Percentiles rank a stretch among this genome's conserved stretches.
These are phyloP conservation scores for Delphinapterus leucas DNA, from an alignment of 2,113 vertebrate genomes.

Conservation along the genomic window DNA sequence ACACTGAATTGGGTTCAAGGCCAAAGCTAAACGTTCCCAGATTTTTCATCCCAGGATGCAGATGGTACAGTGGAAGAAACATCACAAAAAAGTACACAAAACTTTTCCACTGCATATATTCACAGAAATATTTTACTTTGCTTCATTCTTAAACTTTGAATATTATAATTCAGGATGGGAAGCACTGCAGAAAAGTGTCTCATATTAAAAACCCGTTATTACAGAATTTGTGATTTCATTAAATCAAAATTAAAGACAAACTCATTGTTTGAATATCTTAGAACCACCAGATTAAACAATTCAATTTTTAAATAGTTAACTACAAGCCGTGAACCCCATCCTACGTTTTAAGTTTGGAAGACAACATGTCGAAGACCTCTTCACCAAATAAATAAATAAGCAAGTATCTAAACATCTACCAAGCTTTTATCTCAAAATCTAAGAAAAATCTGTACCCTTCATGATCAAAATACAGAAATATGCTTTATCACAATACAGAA, in stretches of 20 bases:
- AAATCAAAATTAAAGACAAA: conserved; percentile 51
- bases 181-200: conserved; percentile 27
- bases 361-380: neutral
- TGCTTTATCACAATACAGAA: neutral
- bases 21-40: neutral
- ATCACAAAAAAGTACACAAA: conserved; percentile 30
- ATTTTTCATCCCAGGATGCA: conserved; percentile 36
- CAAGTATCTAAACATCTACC: conserved; percentile 1
- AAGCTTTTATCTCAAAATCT: conserved; percentile 40
- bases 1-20: conserved; percentile 52
- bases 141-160: conserved; percentile 37
- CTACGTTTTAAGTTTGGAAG: conserved; percentile 39
- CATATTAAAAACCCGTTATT: neutral
- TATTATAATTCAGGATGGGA: conserved; percentile 1
- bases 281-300: conserved; percentile 25
- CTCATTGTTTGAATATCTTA: neutral
- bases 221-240: conserved; percentile 41
- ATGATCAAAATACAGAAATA: conserved; percentile 38
- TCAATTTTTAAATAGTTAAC: conserved; percentile 15
- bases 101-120: conserved; percentile 10
- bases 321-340: conserved; percentile 56
- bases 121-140: conserved; percentile 16
- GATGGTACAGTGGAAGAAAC: conserved; percentile 25
- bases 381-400: conserved; percentile 32
- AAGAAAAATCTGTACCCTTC: neutral